Conservation (phyloP, 2,797 vertebrate genomes). For the Thalassophryne amazonica region DNA sequence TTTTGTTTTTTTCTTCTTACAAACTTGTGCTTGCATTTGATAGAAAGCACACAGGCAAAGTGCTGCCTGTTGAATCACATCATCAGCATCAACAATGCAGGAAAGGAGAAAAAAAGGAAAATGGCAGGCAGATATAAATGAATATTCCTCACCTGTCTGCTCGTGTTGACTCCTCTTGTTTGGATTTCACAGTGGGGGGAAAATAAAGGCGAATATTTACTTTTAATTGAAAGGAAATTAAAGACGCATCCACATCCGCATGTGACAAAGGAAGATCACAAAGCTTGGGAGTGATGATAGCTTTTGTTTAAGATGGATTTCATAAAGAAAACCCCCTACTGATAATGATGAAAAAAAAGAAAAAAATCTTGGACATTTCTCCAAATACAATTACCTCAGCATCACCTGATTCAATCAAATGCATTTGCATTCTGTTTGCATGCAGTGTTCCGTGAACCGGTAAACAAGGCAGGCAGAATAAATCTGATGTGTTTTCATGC, state of each 20-base stretch:
- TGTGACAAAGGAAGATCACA: conserved; percentile 83
- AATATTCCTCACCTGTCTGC: conserved; percentile 86
- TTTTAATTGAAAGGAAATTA: conserved; percentile 91
- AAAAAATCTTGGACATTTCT: conserved; percentile 85
- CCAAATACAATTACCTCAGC: conserved; percentile 86
- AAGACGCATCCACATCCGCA: conserved; percentile 83
- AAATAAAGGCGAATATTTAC: conserved; percentile 84
- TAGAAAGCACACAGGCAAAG: conserved; percentile 61
- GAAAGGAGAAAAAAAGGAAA: conserved; percentile 27
- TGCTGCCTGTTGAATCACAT: conserved; percentile 80
- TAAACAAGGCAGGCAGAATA: conserved; percentile 85
- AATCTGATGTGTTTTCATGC: conserved; percentile 86
- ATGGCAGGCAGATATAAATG: conserved; percentile 74
- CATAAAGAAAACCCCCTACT: conserved; percentile 82
- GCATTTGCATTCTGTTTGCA: conserved; percentile 88
- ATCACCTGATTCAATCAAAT: conserved; percentile 88
- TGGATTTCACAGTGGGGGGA: conserved; percentile 82
- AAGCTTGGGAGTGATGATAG: conserved; percentile 78
- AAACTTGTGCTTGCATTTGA: conserved; percentile 62
- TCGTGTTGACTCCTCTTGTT: conserved; percentile 83
- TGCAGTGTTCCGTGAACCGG: conserved; percentile 84
- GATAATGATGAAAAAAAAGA: conserved; percentile 77
- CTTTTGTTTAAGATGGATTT: conserved; percentile 87
- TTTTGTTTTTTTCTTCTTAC: conserved; percentile 22
- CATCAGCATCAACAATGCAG: conserved; percentile 66